These are phyloP conservation scores for Origma solitaria DNA, from an alignment of 2,113 vertebrate species.

Conservation along the genomic window DNA sequence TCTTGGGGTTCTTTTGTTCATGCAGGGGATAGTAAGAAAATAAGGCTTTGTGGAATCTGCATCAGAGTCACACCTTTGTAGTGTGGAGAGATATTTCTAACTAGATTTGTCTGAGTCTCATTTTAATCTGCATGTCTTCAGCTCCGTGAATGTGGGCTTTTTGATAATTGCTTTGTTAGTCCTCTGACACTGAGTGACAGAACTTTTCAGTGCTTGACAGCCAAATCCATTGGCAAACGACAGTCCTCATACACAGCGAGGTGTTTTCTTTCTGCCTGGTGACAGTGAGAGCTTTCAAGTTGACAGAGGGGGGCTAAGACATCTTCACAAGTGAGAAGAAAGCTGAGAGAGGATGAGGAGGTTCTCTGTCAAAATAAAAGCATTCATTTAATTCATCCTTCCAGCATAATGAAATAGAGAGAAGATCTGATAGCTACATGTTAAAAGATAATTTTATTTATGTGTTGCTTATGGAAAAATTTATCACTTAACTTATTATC, in stretches of 20 bases:
- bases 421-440: background rate
- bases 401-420: conserved; percentile 27
- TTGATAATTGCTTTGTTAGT: conserved; percentile 78
- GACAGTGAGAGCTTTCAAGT: conserved; percentile 74
- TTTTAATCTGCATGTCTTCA: conserved; percentile 62
- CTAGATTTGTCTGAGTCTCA: conserved; percentile 11
- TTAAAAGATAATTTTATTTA: conserved; percentile 50
- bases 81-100: conserved; percentile 5
- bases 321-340: conserved; percentile 68
- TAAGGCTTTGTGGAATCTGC: background rate
- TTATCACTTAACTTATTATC: conserved; percentile 20
- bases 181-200: conserved; percentile 75
- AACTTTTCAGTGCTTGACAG: conserved; percentile 72
- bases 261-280: conserved; percentile 70
- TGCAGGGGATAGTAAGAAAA: background rate
- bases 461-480: conserved; percentile 35
- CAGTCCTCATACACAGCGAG: conserved; percentile 57
- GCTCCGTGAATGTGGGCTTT: conserved; percentile 45
- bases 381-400: conserved; percentile 58
- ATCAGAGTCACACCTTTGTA: background rate
- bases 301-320: conserved; percentile 69
- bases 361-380: conserved; percentile 72
- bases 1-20: background rate
- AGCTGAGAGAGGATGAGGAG: conserved; percentile 59
- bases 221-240: conserved; percentile 70